Conservation (phyloP, 2,797 vertebrate species). For the Parambassis ranga region DNA sequence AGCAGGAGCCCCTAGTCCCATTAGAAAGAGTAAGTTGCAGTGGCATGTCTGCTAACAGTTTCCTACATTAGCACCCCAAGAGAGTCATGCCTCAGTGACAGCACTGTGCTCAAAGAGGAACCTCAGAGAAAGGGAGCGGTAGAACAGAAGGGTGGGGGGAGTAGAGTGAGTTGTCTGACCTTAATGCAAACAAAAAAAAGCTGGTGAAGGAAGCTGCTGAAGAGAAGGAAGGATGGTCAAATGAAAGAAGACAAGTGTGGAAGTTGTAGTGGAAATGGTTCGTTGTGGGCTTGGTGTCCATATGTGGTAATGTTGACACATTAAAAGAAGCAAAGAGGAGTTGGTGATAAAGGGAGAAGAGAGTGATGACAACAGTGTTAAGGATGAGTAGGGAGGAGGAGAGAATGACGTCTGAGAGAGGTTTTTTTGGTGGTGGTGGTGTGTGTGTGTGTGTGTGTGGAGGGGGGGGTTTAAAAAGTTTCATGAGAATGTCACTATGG, state of each 20-base stretch:
- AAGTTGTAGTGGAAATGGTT: neutral
- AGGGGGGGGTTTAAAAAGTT: constrained; percentile 47
- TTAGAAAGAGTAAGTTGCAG: constrained; percentile 62
- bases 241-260: constrained; percentile 27
- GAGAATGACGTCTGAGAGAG: constrained; percentile 2
- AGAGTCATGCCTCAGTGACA: constrained; percentile 58
- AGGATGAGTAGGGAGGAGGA: neutral
- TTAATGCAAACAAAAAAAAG: constrained; percentile 38
- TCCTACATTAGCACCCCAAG: constrained; percentile 57
- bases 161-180: constrained; percentile 41
- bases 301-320: constrained; percentile 15
- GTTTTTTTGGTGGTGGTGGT: too few relatives aligned
- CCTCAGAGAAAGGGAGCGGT: constrained; percentile 3
- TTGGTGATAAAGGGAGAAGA: neutral
- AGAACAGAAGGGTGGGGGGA: neutral
- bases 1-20: constrained; percentile 29
- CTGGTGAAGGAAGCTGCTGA: constrained; percentile 3
- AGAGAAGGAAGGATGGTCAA: constrained; percentile 15
- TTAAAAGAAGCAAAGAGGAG: constrained; percentile 21
- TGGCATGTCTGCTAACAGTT: constrained; percentile 62
- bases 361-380: constrained; percentile 17
- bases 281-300: neutral
- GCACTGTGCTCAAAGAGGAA: constrained; percentile 48
- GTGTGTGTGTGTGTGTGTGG: too few relatives aligned
- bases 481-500: constrained; percentile 67